Base-by-base conservation (phyloP, 1,140 invertebrate genomes). In the Ceratoteleas bidentatus region DNA sequence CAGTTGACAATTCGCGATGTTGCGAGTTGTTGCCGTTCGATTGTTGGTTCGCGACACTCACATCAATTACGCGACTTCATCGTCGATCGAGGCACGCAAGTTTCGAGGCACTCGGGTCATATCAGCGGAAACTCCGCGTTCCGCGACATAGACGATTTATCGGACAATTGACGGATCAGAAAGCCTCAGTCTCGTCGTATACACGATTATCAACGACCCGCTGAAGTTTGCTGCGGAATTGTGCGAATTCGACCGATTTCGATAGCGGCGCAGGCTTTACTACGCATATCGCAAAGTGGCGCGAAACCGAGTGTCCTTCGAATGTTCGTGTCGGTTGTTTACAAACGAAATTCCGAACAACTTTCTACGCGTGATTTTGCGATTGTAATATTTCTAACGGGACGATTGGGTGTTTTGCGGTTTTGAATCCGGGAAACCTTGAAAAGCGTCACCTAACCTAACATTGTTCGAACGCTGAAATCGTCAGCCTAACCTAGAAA, bases 1-100 rank as follows among this genome's bases (percentile, higher is more conserved):
- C 65, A 70, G 65, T 52, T 65, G 53, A 70, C 66, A 65, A 65
- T 45, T 70, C 15, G 56, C 2, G 53, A 6, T 62, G 9, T 50
- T 33, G 49, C 24, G 24, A 24, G 24, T 65, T 38, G 56, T 62
- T 38, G 58, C 24, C 32, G n/a, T 53, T 45, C 62, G 11, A 4
- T 10, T 36, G 34, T 38, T 70, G 16, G n/a, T 10, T 75, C 6
- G 40, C 8, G n/a, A n/a, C 9, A 43, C 24, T 24, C 24, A 4
- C 24, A 4, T 24, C 24, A 24, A 4, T 24, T 24, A 4, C 24
- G n/a, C 40, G 40, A 43, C 0, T 43, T 43, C 40, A 9, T 10
- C 40, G n/a, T 43, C 40, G n/a, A 43, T 43, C 40, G 9, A 43
- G 40, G 1, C 24, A 24, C 15, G 15, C 7, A 13, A 10, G 13